phyloP scores from a whole-genome alignment of 2,888 invertebrate species.

The Pseudoips prasinana region DNA sequence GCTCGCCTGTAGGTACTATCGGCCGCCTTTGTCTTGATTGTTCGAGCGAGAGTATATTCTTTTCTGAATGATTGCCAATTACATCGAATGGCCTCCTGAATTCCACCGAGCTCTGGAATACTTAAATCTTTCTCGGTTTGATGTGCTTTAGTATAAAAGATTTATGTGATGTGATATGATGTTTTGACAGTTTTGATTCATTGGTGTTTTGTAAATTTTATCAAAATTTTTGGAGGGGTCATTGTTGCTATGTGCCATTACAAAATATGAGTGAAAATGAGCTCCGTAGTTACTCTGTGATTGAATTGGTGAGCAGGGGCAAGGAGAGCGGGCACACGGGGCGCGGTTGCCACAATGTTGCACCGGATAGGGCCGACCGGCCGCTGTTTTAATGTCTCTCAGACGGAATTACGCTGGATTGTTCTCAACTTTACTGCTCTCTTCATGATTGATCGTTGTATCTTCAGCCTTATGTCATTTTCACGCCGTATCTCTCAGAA shows the following conservation, averaged over 20 bases:
- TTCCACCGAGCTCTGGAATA: slow-evolving; percentile 69
- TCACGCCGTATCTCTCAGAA: slow-evolving; percentile 73
- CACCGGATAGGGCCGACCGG: slow-evolving; percentile 77
- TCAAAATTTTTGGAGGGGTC: slow-evolving; percentile 21
- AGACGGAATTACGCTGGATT: slow-evolving; percentile 82
- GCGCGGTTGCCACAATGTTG: slow-evolving; percentile 69
- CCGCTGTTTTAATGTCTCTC: slow-evolving; percentile 79
- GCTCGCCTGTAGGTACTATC: slow-evolving; percentile 78
- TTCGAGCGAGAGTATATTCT: slow-evolving; percentile 73
- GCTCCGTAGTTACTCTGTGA: slow-evolving; percentile 7
- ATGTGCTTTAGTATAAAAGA: slow-evolving; percentile 72
- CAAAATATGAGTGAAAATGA: slow-evolving; percentile 17
- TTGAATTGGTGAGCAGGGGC: slow-evolving; percentile 6
- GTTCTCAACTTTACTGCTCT: slow-evolving; percentile 79
- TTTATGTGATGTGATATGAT: slow-evolving; percentile 65
- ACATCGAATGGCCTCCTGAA: slow-evolving; percentile 78
- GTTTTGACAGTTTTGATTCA: slow-evolving; percentile 37
- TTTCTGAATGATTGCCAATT: slow-evolving; percentile 81
- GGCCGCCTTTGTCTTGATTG: slow-evolving; percentile 80
- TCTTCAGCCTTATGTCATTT: slow-evolving; percentile 79
- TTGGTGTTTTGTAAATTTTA: slow-evolving; percentile 19
- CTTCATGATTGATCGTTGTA: slow-evolving; percentile 80
- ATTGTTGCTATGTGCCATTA: slow-evolving; percentile 6
- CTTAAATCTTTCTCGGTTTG: slow-evolving; percentile 62
- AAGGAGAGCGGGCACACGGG: slow-evolving; percentile 22